Evolutionary conservation across 2,113 vertebrate genomes (phyloP).

Genomic region (Oophaga pumilio): DNA sequence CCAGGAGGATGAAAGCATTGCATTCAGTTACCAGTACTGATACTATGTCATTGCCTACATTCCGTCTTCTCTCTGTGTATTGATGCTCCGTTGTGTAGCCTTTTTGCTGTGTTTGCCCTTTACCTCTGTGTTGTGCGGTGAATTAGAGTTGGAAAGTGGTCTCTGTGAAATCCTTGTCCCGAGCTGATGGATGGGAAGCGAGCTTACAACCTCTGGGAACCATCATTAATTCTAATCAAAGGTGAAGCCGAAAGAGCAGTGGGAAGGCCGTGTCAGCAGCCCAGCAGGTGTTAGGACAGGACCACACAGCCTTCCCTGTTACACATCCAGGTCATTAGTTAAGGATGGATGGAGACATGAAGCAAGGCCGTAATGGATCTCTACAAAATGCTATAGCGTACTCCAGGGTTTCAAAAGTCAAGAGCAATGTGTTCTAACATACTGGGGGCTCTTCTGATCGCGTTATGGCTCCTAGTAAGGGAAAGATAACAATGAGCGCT

Average conservation of each 20-base stretch:
- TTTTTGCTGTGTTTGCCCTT: background rate
- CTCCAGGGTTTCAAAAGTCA: slow-evolving; percentile 88
- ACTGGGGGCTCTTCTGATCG: slow-evolving; percentile 51
- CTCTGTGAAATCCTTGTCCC: slow-evolving; percentile 74
- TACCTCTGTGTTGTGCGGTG: background rate
- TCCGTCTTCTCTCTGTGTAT: no score
- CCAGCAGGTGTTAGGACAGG: slow-evolving; percentile 80
- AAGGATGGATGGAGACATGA: slow-evolving; percentile 95
- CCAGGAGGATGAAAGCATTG: background rate
- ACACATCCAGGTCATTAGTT: slow-evolving; percentile 87
- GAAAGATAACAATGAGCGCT: background rate
- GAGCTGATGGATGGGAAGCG: slow-evolving; percentile 93
- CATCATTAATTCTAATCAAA: slow-evolving; percentile 99
- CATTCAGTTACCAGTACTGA: no score
- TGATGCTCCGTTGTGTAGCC: background rate
- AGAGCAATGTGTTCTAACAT: slow-evolving; percentile 80
- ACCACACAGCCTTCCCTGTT: slow-evolving; percentile 76
- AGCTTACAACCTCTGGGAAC: slow-evolving; percentile 87
- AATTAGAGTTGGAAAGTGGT: slow-evolving; percentile 1
- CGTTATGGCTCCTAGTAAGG: slow-evolving; percentile 37
- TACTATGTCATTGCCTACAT: no score
- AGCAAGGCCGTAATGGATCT: slow-evolving; percentile 94
- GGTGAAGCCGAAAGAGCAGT: slow-evolving; percentile 88
- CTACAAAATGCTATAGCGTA: slow-evolving; percentile 93
- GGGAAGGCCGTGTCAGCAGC: slow-evolving; percentile 90